Conservation (phyloP, 2,797 vertebrate genomes). For the Chlorospingus semifuscus region DNA sequence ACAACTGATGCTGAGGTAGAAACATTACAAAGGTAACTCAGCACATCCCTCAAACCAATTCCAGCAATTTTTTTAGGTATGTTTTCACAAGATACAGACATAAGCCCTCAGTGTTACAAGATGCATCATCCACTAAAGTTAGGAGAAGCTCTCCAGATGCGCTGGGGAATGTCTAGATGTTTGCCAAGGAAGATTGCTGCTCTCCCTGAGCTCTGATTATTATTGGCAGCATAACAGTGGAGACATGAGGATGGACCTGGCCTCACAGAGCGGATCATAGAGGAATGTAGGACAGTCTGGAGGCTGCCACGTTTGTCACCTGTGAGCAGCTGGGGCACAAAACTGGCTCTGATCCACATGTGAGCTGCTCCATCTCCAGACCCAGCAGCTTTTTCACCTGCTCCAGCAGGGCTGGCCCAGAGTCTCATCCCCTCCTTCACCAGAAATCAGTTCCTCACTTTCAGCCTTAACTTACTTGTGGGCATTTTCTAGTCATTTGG, state of each 20-base stretch:
- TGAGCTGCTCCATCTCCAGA: neutral
- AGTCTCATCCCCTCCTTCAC: neutral
- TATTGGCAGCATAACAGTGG: neutral
- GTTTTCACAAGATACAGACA: neutral
- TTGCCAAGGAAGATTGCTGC: neutral
- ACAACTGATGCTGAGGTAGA: neutral
- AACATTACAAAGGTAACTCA: neutral
- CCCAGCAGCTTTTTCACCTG: neutral
- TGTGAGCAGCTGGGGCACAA: neutral
- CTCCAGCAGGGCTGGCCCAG: neutral
- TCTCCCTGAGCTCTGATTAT: neutral
- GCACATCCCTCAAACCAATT: neutral
- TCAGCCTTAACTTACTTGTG: neutral
- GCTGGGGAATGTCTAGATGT: neutral
- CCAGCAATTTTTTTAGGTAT: neutral
- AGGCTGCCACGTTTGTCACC: rapidly evolving
- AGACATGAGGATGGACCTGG: neutral
- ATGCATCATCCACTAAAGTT: neutral
- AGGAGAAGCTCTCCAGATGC: neutral
- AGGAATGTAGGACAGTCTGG: neutral
- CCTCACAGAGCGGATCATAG: neutral
- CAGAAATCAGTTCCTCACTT: neutral
- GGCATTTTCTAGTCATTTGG: neutral
- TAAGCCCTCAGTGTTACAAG: neutral
- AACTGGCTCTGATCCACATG: rapidly evolving